Evolutionary conservation across 2,113 vertebrate species (phyloP), one percentile per base, ranked within the genome.

Genomic region (Chionodraco myersi): DNA sequence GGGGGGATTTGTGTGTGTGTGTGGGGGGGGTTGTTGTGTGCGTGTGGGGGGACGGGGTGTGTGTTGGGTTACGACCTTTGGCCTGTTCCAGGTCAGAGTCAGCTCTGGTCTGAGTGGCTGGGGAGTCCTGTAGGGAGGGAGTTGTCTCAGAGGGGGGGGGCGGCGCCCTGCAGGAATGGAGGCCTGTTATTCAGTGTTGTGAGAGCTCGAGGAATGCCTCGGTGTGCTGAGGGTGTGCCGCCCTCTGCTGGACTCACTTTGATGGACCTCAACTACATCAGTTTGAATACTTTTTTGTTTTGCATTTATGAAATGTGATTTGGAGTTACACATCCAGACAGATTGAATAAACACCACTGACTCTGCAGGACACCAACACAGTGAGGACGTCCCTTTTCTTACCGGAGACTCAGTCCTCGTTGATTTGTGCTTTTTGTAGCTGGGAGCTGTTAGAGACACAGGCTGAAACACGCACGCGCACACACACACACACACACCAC

Each of bases 81-180:
- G 87, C 87, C 73, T 89, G 75, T 30, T 92, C 82, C 74, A 90
- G 79, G 34, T 90, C 91, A 6, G 86, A 79, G 34, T 21, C 60
- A 78, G 41, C 72, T 92, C 18, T 72, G 70, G 21, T 90, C 79
- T 57, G 89, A 84, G 54, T 83, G 87, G 80, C 67, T 86, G 48
- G 94, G 94, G 23, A 93, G 90, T 62, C 90, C 90, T 90, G 77
- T 98, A 99, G 16, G 97, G 97, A 6, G 97, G 97, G 2, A 97
- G 98, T 68, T 97, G 88, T 70, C 96, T 96, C 93, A 94, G 93
- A 0, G 96, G 96, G 96, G 96, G 0, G 95, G 95, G 30, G 91
- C 83, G 6, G 83, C 49, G 12, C 67, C 83, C 94, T 95, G 80
- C 36, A 21, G 2, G 5, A 67, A 30, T 62, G 11, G 3, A 60